A percentile compares a stretch with the other conserved stretches of the same genome.
phyloP scores from a whole-genome alignment of 2,113 vertebrate genomes.

The Ciconia stormi region DNA sequence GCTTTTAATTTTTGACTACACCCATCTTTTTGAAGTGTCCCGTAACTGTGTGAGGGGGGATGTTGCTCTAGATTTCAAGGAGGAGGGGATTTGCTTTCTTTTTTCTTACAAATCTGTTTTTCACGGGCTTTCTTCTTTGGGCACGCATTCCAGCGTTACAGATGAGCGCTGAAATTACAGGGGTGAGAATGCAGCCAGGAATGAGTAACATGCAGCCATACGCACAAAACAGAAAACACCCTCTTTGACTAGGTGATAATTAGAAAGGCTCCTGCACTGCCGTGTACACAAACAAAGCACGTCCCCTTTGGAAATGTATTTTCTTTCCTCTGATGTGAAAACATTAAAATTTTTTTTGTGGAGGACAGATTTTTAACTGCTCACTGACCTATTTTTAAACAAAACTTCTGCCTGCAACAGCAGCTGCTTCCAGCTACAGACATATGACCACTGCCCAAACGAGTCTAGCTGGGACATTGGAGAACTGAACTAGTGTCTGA shows the following conservation, averaged over 20 bases:
- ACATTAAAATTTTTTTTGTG: background rate
- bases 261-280: background rate
- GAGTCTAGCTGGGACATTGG: background rate
- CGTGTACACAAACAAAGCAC: background rate
- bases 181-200: background rate
- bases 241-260: slow-evolving; percentile 18
- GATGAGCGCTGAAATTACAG: background rate
- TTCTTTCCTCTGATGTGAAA: background rate
- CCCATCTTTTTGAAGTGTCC: background rate
- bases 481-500: background rate
- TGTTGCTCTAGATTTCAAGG: background rate
- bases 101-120: background rate
- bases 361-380: background rate
- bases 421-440: background rate
- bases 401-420: background rate
- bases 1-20: slow-evolving; percentile 1
- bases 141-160: background rate
- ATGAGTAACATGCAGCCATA: background rate
- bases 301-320: background rate
- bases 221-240: background rate
- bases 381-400: background rate
- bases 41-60: background rate
- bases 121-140: background rate
- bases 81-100: background rate
- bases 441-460: background rate